phyloP scores from a whole-genome alignment of 2,888 invertebrate genomes.

The Heliconius charithonia region DNA sequence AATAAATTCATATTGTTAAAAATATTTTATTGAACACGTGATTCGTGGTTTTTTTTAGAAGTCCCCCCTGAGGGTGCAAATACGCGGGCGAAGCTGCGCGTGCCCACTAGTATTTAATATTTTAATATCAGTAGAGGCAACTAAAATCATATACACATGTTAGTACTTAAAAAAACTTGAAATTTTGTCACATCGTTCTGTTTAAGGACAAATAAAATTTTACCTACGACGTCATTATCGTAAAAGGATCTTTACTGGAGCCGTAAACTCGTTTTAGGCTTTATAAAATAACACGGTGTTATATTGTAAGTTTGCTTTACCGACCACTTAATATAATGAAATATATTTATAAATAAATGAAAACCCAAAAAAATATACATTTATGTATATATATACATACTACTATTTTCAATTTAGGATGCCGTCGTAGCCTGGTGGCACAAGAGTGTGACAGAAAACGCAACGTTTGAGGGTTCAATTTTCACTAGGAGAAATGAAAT shows the following conservation, averaged over 20 bases:
- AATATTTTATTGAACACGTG: no score
- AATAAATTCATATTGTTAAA: no score
- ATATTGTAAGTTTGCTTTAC: conserved; percentile 1
- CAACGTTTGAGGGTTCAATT: no score
- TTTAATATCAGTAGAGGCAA: neutral
- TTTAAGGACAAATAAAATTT: conserved; percentile 48
- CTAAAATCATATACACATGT: neutral
- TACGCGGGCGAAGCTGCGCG: no score
- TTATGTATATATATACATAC: neutral
- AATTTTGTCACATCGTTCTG: conserved; percentile 41
- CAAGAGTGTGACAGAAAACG: no score
- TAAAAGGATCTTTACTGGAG: conserved; percentile 45
- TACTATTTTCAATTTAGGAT: neutral
- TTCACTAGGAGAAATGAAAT: no score
- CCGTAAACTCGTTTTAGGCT: conserved; percentile 36
- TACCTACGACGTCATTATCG: conserved; percentile 44
- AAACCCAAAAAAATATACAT: neutral
- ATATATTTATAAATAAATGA: neutral
- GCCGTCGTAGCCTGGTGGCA: no score
- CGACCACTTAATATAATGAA: neutral
- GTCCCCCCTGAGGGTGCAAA: no score
- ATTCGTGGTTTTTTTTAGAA: no score
- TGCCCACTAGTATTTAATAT: no score
- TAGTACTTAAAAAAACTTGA: conserved; percentile 44
- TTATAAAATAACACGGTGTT: conserved; percentile 19